Percentiles rank a stretch among this genome's conserved stretches.
Evolutionary conservation across 1,140 invertebrate genomes (phyloP).

Genomic region (Ladona fulva): DNA sequence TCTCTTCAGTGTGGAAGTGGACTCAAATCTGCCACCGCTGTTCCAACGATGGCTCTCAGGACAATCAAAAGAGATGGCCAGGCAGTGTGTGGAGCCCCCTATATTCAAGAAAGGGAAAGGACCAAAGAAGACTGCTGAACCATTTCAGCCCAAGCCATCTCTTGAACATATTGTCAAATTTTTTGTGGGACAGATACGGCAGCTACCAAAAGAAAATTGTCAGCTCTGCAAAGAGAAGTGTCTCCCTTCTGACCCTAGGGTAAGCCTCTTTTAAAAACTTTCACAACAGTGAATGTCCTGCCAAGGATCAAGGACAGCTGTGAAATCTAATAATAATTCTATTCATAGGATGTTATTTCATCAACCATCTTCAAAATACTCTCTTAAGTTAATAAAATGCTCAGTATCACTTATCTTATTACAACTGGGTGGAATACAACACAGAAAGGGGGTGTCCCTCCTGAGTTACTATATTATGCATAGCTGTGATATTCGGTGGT

Average conservation of each 20-base stretch:
- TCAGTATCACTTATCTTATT: no score
- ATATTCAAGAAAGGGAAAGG: constrained; percentile 35
- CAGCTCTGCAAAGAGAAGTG: constrained; percentile 51
- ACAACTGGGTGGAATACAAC: no score
- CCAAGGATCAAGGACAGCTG: no score
- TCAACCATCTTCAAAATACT: no score
- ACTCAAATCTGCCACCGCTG: constrained; percentile 56
- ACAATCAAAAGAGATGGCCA: constrained; percentile 57
- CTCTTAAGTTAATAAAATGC: no score
- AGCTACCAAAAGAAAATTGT: constrained; percentile 51
- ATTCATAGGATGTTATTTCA: no score
- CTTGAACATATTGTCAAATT: constrained; percentile 50
- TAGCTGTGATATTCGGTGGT: no score
- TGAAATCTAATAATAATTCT: no score
- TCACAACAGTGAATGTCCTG: no score
- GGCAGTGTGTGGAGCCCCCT: constrained; percentile 61
- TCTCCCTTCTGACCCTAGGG: constrained; percentile 49
- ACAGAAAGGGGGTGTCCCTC: no score
- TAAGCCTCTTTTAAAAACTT: no score
- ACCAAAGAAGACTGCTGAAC: constrained; percentile 34
- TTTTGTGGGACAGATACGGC: constrained; percentile 47
- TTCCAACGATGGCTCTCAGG: constrained; percentile 51
- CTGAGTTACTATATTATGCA: no score
- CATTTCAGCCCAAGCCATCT: constrained; percentile 53
- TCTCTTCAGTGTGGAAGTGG: constrained; percentile 43